phyloP scores from a whole-genome alignment of 2,113 vertebrate species.

The Sialia sialis region DNA sequence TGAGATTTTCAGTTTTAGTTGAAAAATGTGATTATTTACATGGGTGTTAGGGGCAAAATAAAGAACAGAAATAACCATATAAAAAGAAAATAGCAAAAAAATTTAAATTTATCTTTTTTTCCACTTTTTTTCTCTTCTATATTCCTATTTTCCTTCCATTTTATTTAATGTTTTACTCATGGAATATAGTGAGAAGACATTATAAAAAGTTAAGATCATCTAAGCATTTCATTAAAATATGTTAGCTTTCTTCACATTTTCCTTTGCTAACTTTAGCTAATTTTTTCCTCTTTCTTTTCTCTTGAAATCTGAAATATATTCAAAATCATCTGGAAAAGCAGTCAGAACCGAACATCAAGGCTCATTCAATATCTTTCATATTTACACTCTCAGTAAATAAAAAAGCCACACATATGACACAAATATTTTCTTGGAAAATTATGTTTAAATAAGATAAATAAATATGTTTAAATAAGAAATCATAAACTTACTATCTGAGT shows the following conservation, averaged over 20 bases:
- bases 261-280: rapidly evolving
- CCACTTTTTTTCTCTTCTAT: neutral
- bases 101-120: neutral
- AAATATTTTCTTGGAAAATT: neutral
- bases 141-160: neutral
- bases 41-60: neutral
- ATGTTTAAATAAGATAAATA: neutral
- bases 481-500: neutral
- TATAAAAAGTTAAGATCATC: neutral
- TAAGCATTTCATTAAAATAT: neutral
- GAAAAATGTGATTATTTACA: neutral
- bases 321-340: neutral
- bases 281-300: neutral
- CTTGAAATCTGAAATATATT: neutral
- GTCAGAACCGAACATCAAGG: neutral
- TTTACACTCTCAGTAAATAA: neutral
- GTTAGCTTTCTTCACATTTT: neutral
- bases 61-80: neutral
- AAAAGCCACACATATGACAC: neutral
- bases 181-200: neutral
- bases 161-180: neutral
- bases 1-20: neutral
- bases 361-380: neutral
- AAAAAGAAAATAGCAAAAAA: neutral
- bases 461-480: neutral